Percentiles rank a stretch among this genome's conserved stretches.
phyloP scores from a whole-genome alignment of 2,113 vertebrate species.

The Solenodon paradoxus region DNA sequence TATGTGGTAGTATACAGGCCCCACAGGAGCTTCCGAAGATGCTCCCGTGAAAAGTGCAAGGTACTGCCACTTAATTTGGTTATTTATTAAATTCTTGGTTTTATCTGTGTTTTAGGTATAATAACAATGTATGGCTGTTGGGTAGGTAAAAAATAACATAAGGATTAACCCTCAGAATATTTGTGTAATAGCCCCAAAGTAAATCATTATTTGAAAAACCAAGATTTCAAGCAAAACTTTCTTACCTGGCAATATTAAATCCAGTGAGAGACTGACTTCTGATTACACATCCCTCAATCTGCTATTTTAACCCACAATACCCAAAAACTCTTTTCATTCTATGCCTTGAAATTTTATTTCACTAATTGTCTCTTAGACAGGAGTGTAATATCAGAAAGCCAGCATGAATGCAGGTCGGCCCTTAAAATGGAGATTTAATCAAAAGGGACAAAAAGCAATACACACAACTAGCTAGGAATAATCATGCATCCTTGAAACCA shows the following conservation, averaged over 20 bases:
- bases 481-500: not conserved
- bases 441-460: not conserved
- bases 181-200: not conserved
- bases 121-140: not conserved
- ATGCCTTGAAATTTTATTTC: not conserved
- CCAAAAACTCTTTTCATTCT: conserved; percentile 7
- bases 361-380: not conserved
- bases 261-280: not conserved
- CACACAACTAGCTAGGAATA: not conserved
- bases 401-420: not conserved
- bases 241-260: not conserved
- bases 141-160: not conserved
- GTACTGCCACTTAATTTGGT: not conserved
- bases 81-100: not conserved
- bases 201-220: not conserved
- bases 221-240: not conserved
- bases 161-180: not conserved
- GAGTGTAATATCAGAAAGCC: not conserved
- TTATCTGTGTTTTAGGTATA: not conserved
- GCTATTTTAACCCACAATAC: not conserved
- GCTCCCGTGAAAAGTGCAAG: not conserved
- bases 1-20: not conserved
- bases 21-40: not conserved
- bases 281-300: not conserved
- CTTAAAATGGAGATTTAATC: not conserved